Evolutionary conservation across 1,140 invertebrate species (phyloP), one percentile per base, ranked within the genome.

Genomic region (Drosophila ironensis): DNA sequence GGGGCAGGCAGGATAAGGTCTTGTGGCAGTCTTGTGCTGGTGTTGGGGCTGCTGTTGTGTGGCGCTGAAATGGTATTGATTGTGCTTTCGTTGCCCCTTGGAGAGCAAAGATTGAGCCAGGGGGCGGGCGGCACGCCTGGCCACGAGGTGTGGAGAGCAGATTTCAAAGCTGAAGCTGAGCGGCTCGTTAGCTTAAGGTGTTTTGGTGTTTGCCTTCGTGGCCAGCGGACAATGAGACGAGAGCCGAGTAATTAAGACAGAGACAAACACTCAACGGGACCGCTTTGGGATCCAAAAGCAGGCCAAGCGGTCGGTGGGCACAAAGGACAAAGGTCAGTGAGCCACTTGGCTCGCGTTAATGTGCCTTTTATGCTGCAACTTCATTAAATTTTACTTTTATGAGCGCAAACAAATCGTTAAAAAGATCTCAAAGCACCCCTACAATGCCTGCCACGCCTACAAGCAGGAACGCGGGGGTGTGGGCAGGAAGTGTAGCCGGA

Each of bases 321-420:
- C 64, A 69, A 63, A 57, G 51, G 53, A 46, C 66, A 60, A 71
- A 60, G 67, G 53, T 70, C 67, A 45, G 40, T 44, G 24, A 69
- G 44, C 40, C 40, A 61, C 47, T 71, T 45, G 40, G 68, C 47
- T 52, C 54, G 67, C 46, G 67, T 41, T 53, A 66, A 66, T 75
- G 71, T 77, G 72, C 30, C 45, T 82, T 81, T 82, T 53, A 76
- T 76, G 72, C 52, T 66, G 78, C 73, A 84, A 82, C 78, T 82
- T 82, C 73, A 78, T 82, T 73, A 84, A 82, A 82, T 77, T 84
- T 64, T 41, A 50, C 56, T 82, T 82, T 84, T 78, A 82, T 60
- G 78, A 54, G 53, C 50, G 47, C 67, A 54, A 60, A 40, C 48
- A 81, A 73, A 73, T 72, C 77, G 57, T 69, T 84, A 84, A 82